Base-by-base conservation (phyloP, 2,888 invertebrate genomes). In the Agrotis segetum region DNA sequence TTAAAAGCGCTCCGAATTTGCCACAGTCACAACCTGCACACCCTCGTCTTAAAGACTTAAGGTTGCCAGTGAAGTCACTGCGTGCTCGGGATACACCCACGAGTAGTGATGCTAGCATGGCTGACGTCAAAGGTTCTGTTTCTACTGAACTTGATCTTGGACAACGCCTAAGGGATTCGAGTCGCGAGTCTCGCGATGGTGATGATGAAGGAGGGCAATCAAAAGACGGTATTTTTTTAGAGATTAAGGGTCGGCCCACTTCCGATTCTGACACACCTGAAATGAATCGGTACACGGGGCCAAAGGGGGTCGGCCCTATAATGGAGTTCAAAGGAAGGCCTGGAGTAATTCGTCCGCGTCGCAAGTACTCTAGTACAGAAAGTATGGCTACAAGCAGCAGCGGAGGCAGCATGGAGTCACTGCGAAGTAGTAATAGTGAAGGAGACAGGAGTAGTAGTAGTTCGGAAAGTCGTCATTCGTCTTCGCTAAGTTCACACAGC, bases 341-440 rank as follows among this genome's bases (percentile, higher is more conserved):
- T 81, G 89, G 93, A 81, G 92, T 94, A 80, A 89, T 93, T 79
- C 96, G 95, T 79, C 95, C 97, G 82, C 95, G 97, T 77, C 95
- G 97, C 81, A 96, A 96, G 83, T 98, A 97, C 92, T 98, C 98
- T 11, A 98, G 98, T 88, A 98, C 98, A 46, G 98, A 98, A 93
- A 98, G 98, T 91, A 98, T 98, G 97, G 98, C 98, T 47, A 98
- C 98, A 11, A 98, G 98, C 88, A 98, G 98, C 93, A 98, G 98
- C 89, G 98, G 98, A 64, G 98, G 98, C 56, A 98, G 98, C 92
- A 98, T 98, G 97, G 98, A 98, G 90, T 98, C 98, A 68, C 95
- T 98, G 78, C 97, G 98, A 79, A 98, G 98, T 93, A 98, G 98
- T 91, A 98, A 98, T 71, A 98, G 98, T 91, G 98, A 98, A 92